Conservation (phyloP, 2,797 vertebrate genomes). For the Phyllotis vaccarum region DNA sequence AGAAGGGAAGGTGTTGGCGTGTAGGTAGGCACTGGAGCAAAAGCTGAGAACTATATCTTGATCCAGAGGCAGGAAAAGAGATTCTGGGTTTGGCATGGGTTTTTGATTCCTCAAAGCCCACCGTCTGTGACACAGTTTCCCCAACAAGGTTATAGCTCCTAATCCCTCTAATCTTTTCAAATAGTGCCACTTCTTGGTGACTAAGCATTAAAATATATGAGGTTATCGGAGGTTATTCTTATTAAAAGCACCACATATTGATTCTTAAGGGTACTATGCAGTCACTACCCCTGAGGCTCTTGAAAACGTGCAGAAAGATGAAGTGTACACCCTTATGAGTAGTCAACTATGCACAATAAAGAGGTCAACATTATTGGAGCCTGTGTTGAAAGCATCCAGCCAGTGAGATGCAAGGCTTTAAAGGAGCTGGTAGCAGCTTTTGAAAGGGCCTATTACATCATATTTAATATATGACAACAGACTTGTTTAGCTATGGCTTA, state of each 20-base stretch:
- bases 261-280: background rate
- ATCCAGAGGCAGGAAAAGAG: background rate
- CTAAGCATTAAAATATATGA: background rate
- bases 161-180: background rate
- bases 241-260: background rate
- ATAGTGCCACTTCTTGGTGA: background rate
- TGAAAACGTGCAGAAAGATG: background rate
- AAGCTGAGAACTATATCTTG: background rate
- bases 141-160: background rate
- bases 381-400: background rate
- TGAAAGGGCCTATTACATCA: rapidly evolving
- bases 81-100: background rate
- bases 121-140: background rate
- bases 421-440: background rate
- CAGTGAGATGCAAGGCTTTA: background rate
- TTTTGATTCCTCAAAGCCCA: background rate
- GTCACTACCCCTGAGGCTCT: background rate
- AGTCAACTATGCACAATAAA: background rate
- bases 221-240: background rate
- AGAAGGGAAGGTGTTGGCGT: too few species aligned
- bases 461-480: background rate
- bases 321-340: background rate
- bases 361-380: too few species aligned
- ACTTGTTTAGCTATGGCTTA: background rate
- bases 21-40: background rate